A percentile compares a stretch with the other conserved stretches of the same genome.
Evolutionary conservation across 2,797 vertebrate species (phyloP).

Genomic region (Sparus aurata): DNA sequence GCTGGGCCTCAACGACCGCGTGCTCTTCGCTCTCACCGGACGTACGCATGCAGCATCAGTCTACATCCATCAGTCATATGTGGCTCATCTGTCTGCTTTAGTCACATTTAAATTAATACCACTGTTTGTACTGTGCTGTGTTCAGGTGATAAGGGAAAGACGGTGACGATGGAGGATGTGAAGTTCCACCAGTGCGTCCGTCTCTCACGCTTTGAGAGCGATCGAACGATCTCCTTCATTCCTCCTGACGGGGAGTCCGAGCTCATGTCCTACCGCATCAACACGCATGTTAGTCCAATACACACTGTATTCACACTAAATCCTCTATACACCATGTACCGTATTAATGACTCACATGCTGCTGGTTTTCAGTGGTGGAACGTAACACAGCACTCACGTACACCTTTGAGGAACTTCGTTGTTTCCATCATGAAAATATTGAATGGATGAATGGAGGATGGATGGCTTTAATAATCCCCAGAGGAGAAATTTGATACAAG

Average conservation of each 20-base stretch:
- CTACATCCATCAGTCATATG: background rate
- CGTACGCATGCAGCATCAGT: slow-evolving; percentile 79
- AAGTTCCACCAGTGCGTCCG: slow-evolving; percentile 97
- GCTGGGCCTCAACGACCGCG: slow-evolving; percentile 93
- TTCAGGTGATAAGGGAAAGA: slow-evolving; percentile 93
- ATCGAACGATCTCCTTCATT: slow-evolving; percentile 95
- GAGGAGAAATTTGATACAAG: background rate
- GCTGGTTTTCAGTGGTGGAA: background rate
- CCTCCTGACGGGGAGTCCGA: slow-evolving; percentile 95
- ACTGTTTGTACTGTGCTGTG: slow-evolving; percentile 21
- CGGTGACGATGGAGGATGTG: slow-evolving; percentile 94
- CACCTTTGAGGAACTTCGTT: no score
- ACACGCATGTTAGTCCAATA: slow-evolving; percentile 87
- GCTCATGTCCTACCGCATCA: slow-evolving; percentile 96
- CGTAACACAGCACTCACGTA: no score
- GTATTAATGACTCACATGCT: background rate
- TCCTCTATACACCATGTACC: background rate
- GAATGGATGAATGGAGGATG: no score
- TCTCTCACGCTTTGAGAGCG: slow-evolving; percentile 93
- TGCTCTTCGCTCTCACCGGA: slow-evolving; percentile 94
- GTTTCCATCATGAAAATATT: no score
- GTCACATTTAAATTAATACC: background rate
- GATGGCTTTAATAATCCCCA: background rate
- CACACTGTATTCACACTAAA: background rate
- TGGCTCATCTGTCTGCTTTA: background rate